Evolutionary conservation across 2,888 invertebrate genomes (phyloP), one percentile per base, ranked within the genome.

Genomic region (Rambutsinella grinnellia): DNA sequence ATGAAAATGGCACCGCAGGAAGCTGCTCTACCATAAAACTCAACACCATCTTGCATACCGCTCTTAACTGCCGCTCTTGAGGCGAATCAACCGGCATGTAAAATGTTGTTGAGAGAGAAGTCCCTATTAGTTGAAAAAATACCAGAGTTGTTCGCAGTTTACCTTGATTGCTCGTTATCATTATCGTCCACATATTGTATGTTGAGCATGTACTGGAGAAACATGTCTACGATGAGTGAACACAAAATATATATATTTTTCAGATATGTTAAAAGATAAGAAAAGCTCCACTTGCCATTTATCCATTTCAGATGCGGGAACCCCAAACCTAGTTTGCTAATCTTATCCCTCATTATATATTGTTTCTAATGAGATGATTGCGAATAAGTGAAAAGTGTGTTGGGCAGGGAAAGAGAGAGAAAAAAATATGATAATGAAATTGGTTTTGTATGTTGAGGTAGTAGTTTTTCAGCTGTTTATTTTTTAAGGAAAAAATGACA

Each of bases 1-100:
- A 26, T 62, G 58, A 65, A 65, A 76, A 76, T 65, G 69, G 76
- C 69, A 69, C 76, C 76, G 69, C 76, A 76, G 76, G 76, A 76
- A 76, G 65, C 75, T 56, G 36, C 67, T 54, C 21, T 58, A 6
- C 63, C 63, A 63, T 68, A 75, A 75, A 36, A 75, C 58, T 69
- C 68, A 68, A 75, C 75, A 75, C 68, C 75, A 68, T 67, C 54
- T 67, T 62, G 49, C 74, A 75, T 67, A 63, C 75, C 62, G 60
- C 57, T 8, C 24, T 60, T 8, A 17, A n/a, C n/a, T n/a, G n/a
- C n/a, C n/a, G n/a, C n/a, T n/a, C 36, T 36, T 36, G 36, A 36
- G 36, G 13, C n/a, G 13, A 36, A 36, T 36, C 36, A 36, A 36
- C 36, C 13, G 36, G 36, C 36, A 36, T 36, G 36, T 36, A 36